Evolutionary conservation across 1,140 invertebrate genomes (phyloP).

Genomic region (Pararge aegeria): DNA sequence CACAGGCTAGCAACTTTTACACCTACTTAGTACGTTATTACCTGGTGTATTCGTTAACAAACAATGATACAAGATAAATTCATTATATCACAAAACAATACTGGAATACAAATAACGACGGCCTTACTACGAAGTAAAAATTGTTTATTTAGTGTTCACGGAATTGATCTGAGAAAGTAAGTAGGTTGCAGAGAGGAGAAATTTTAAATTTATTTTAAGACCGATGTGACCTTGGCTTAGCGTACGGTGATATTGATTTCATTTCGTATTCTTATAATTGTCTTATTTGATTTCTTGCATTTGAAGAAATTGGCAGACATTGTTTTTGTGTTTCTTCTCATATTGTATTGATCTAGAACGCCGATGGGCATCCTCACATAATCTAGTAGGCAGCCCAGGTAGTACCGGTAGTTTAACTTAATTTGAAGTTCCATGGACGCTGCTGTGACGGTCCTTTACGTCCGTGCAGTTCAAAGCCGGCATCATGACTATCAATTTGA

Average conservation of each 20-base stretch:
- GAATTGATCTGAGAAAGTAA: conserved; percentile 38
- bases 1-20: not conserved
- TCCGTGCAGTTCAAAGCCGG: too few species aligned
- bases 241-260: conserved; percentile 32
- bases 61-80: not conserved
- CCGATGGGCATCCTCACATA: too few species aligned
- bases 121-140: not conserved
- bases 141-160: conserved; percentile 34
- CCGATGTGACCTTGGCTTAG: conserved; percentile 42
- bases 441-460: too few species aligned
- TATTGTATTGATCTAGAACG: too few species aligned
- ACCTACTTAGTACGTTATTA: not conserved
- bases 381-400: too few species aligned
- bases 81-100: not conserved
- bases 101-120: not conserved
- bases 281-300: conserved; percentile 5
- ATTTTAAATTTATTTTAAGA: conserved; percentile 50
- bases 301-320: too few species aligned
- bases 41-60: not conserved
- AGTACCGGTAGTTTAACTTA: too few species aligned
- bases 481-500: too few species aligned
- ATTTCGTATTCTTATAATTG: conserved; percentile 25
- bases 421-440: too few species aligned
- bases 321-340: too few species aligned
- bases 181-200: conserved; percentile 28